phyloP scores from a whole-genome alignment of 2,888 invertebrate genomes.

The Rhagophthalmus giganteus region DNA sequence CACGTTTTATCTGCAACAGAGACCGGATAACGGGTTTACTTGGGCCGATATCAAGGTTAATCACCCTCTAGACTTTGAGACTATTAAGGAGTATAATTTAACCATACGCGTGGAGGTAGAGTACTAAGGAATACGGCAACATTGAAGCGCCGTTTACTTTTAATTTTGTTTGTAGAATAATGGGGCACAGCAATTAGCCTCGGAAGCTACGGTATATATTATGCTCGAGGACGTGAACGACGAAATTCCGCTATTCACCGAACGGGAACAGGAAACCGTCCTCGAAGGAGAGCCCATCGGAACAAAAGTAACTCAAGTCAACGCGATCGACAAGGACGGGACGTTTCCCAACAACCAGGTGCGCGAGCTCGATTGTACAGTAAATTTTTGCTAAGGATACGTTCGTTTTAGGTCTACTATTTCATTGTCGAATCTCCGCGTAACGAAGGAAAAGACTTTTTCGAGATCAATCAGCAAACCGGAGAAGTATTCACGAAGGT shows the following conservation, averaged over 20 bases:
- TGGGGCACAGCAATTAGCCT: conserved; percentile 92
- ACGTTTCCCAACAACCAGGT: conserved; percentile 94
- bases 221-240: conserved; percentile 96
- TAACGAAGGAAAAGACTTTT: conserved; percentile 93
- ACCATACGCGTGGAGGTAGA: conserved; percentile 94
- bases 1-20: conserved; percentile 93
- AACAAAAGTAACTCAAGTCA: conserved; percentile 93
- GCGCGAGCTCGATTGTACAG: too few species aligned
- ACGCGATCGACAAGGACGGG: conserved; percentile 94
- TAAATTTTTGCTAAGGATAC: conserved; percentile 9
- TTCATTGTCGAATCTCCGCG: conserved; percentile 89
- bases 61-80: conserved; percentile 93
- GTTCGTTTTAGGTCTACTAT: conserved; percentile 77
- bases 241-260: conserved; percentile 93
- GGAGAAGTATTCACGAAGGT: conserved; percentile 95
- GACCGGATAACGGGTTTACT: conserved; percentile 88
- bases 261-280: conserved; percentile 93
- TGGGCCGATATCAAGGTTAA: conserved; percentile 97
- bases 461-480: conserved; percentile 93
- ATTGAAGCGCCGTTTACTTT: conserved; percentile 5
- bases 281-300: conserved; percentile 93
- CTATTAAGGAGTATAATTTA: conserved; percentile 92
- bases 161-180: conserved; percentile 72
- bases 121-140: not conserved
- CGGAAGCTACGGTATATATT: conserved; percentile 91